phyloP scores from a whole-genome alignment of 2,888 invertebrate genomes.

The Helleia helle region DNA sequence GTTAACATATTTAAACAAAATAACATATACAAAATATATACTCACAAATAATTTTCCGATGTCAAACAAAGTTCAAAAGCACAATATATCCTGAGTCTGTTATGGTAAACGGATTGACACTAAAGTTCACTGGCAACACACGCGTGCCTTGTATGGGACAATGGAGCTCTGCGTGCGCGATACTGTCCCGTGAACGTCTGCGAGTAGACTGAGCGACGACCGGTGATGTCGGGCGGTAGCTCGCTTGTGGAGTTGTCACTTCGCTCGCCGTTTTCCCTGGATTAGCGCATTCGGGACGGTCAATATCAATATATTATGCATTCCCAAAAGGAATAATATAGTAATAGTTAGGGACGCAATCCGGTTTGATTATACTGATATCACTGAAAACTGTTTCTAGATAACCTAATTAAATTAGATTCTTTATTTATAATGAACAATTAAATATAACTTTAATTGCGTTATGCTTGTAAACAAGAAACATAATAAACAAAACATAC shows the following conservation, averaged over 20 bases:
- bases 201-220: conserved; percentile 46
- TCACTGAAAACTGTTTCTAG: too few relatives aligned
- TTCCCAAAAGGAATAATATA: background rate
- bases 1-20: too few relatives aligned
- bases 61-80: background rate
- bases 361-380: too few relatives aligned
- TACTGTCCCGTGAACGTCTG: conserved; percentile 34
- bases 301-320: background rate
- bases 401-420: too few relatives aligned
- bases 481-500: too few relatives aligned
- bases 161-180: conserved; percentile 26
- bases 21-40: too few relatives aligned
- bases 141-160: conserved; percentile 38
- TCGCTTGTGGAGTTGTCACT: conserved; percentile 43
- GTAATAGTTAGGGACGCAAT: too few relatives aligned
- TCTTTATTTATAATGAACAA: too few relatives aligned
- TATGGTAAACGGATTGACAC: conserved; percentile 1
- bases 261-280: conserved; percentile 10
- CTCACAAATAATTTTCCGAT: background rate
- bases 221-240: conserved; percentile 36
- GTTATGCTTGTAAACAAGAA: too few relatives aligned
- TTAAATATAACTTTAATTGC: too few relatives aligned
- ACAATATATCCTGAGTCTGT: background rate
- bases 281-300: background rate
- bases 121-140: conserved; percentile 45